These are phyloP conservation scores for Neolamprologus caudopunctatus DNA, from an alignment of 2,113 vertebrate genomes.

Conservation along the genomic window DNA sequence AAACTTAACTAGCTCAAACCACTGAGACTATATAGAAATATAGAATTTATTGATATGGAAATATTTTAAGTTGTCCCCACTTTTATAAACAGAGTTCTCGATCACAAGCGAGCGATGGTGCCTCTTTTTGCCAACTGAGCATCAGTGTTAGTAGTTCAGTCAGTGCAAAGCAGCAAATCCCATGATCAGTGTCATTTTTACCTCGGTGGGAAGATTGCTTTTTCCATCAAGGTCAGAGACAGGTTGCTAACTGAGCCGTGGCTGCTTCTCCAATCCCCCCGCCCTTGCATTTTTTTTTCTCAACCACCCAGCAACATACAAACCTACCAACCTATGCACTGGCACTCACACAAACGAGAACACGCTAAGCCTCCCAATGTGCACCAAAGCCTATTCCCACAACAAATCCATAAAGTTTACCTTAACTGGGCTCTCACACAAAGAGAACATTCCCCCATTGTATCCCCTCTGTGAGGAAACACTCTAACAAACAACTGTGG, in stretches of 20 bases:
- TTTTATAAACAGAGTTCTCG: neutral
- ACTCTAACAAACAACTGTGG: conserved; percentile 6
- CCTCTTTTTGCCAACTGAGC: neutral
- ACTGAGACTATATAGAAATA: neutral
- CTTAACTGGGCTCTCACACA: conserved; percentile 10
- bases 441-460: conserved; percentile 43
- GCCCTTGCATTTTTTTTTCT: neutral
- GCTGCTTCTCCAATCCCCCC: conserved; percentile 32
- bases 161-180: conserved; percentile 40
- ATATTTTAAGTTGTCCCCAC: neutral
- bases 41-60: neutral
- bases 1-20: neutral
- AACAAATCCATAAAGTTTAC: conserved; percentile 62
- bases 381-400: conserved; percentile 51
- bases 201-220: conserved; percentile 56
- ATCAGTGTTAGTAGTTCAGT: conserved; percentile 21
- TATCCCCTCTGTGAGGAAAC: conserved; percentile 2
- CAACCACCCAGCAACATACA: conserved; percentile 10
- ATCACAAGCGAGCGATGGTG: neutral
- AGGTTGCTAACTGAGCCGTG: conserved; percentile 51
- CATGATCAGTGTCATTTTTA: conserved; percentile 17
- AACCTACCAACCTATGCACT: neutral
- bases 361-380: conserved; percentile 16
- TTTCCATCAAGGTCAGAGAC: conserved; percentile 63
- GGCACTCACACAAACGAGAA: neutral